Percentiles rank a stretch among this genome's conserved stretches.
phyloP scores from a whole-genome alignment of 2,888 invertebrate genomes.

The Craniophora ligustri region DNA sequence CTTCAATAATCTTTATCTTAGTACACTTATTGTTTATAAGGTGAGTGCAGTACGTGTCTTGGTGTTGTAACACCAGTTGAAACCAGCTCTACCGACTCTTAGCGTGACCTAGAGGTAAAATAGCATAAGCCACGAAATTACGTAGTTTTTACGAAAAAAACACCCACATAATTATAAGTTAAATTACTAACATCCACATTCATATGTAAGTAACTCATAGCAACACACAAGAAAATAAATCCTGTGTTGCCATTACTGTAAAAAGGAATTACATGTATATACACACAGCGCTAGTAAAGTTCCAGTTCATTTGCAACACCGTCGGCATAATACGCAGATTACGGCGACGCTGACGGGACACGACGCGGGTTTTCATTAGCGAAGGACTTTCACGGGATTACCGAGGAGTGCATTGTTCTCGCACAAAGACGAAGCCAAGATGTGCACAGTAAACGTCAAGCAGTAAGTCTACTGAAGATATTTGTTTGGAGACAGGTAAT shows the following conservation, averaged over 20 bases:
- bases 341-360: conserved; percentile 21
- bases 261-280: conserved; percentile 9
- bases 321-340: conserved; percentile 36
- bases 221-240: not conserved
- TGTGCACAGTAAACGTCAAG: not conserved
- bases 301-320: conserved; percentile 31
- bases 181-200: not conserved
- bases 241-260: not conserved
- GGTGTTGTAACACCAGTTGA: too few species aligned
- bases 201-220: too few species aligned
- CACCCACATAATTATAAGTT: too few species aligned
- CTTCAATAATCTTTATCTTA: too few species aligned
- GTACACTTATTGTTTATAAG: too few species aligned
- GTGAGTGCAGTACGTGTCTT: too few species aligned
- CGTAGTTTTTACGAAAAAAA: too few species aligned
- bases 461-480: conserved; percentile 13
- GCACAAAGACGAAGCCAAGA: conserved; percentile 48
- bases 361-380: conserved; percentile 46
- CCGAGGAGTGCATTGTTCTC: conserved; percentile 50
- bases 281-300: conserved; percentile 16
- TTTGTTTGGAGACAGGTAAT: too few species aligned
- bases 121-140: too few species aligned
- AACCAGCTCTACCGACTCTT: too few species aligned
- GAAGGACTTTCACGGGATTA: conserved; percentile 43
- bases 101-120: too few species aligned